A percentile compares a stretch with the other conserved stretches of the same genome.
Evolutionary conservation across 2,888 invertebrate species (phyloP).

Genomic region (Octonoba sinensis): DNA sequence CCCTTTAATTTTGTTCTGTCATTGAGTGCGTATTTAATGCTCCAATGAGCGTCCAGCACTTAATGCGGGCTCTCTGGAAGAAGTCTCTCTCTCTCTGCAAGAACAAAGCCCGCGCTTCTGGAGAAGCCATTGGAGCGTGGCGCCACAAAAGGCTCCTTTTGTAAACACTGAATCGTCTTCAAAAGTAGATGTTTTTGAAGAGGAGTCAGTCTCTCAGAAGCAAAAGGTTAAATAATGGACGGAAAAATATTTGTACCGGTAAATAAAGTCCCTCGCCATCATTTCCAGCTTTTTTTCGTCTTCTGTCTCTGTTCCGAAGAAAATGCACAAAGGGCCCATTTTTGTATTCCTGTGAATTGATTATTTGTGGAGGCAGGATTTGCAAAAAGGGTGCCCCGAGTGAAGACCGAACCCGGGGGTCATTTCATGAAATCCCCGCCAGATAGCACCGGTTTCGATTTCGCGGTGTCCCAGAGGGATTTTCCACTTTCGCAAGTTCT

Average conservation of each 20-base stretch:
- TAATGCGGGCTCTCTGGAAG: slow-evolving; percentile 20
- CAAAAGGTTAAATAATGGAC: slow-evolving; percentile 44
- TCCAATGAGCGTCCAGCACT: slow-evolving; percentile 30
- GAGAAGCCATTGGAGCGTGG: slow-evolving; percentile 29
- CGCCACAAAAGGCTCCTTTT: slow-evolving; percentile 32
- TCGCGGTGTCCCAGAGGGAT: too few species aligned
- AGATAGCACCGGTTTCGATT: too few species aligned
- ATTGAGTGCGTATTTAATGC: slow-evolving; percentile 42
- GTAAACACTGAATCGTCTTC: slow-evolving; percentile 11
- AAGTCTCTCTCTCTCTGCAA: slow-evolving; percentile 16
- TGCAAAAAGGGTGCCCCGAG: too few species aligned
- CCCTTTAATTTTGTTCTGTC: slow-evolving; percentile 40
- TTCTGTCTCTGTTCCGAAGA: too few species aligned
- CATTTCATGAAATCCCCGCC: too few species aligned
- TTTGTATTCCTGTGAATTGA: too few species aligned
- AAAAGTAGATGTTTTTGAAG: too few species aligned
- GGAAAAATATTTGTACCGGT: slow-evolving; percentile 18
- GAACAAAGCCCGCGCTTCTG: slow-evolving; percentile 34
- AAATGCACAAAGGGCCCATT: too few species aligned
- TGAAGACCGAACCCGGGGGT: too few species aligned
- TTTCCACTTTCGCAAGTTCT: too few species aligned
- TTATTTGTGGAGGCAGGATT: too few species aligned
- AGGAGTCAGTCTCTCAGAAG: slow-evolving; percentile 2
- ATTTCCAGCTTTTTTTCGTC: too few species aligned
- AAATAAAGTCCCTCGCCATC: slow-evolving; percentile 27